A percentile compares a stretch with the other conserved stretches of the same genome.
Evolutionary conservation across 2,113 vertebrate genomes (phyloP).

Genomic region (Notothenia coriiceps): DNA sequence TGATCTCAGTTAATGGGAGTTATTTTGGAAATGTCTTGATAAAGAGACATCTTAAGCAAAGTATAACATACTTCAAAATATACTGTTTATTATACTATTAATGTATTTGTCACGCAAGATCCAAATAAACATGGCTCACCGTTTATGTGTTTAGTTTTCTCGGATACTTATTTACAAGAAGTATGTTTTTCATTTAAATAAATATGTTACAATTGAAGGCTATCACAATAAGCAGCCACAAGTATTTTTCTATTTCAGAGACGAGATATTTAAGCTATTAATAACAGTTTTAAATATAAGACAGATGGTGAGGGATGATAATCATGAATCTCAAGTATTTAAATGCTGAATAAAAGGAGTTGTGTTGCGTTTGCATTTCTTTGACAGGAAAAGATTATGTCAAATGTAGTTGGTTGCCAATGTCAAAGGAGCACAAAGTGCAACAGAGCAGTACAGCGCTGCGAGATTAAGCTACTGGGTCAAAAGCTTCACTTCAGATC

Average conservation of each 20-base stretch:
- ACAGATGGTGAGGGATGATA: neutral
- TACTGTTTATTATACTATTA: neutral
- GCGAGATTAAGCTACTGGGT: constrained; percentile 24
- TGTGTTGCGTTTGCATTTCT: neutral
- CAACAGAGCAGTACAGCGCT: constrained; percentile 2
- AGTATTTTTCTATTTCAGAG: neutral
- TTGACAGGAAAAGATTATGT: neutral
- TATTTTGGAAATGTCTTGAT: neutral
- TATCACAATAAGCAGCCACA: constrained; percentile 1
- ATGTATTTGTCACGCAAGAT: neutral
- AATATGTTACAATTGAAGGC: neutral
- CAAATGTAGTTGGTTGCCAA: neutral
- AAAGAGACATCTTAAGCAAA: neutral
- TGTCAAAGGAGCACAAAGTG: constrained; percentile 11
- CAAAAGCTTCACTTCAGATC: constrained; percentile 55
- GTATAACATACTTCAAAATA: neutral
- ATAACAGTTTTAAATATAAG: neutral
- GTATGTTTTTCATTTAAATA: neutral
- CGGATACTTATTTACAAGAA: neutral
- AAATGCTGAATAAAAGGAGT: neutral
- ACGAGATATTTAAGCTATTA: neutral
- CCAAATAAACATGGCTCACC: neutral
- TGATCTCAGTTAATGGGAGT: neutral
- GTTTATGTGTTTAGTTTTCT: neutral
- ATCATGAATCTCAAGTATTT: neutral